Evolutionary conservation across 1,140 invertebrate species (phyloP).

Genomic region (Drosophila baimaii): DNA sequence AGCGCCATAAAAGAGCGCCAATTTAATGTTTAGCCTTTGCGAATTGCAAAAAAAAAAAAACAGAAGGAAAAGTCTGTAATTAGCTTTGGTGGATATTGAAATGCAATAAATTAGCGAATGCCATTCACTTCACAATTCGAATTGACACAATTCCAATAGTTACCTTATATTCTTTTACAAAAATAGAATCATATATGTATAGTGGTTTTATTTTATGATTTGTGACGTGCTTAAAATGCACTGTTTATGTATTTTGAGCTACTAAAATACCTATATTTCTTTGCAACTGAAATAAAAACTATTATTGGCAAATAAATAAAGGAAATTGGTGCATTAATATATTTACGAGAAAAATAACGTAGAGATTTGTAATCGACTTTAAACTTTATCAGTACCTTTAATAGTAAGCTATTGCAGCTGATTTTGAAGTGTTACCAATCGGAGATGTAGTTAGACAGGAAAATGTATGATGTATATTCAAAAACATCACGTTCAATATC

Average conservation of each 20-base stretch:
- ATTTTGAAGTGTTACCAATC: not conserved
- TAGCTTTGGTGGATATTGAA: constrained; percentile 6
- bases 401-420: not conserved
- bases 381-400: not conserved
- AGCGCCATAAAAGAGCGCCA: constrained; percentile 21
- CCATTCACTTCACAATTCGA: not conserved
- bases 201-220: not conserved
- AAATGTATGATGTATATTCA: too few relatives aligned
- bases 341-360: not conserved
- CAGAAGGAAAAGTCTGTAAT: constrained; percentile 21
- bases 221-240: too few relatives aligned
- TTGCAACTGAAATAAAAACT: too few relatives aligned
- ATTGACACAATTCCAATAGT: not conserved
- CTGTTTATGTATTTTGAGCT: too few relatives aligned
- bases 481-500: too few relatives aligned
- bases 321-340: not conserved
- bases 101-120: constrained; percentile 9
- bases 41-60: constrained; percentile 32
- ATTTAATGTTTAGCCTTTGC: constrained; percentile 29
- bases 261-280: too few relatives aligned
- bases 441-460: too few relatives aligned
- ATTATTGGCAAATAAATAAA: too few relatives aligned
- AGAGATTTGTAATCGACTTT: not conserved
- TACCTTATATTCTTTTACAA: not conserved
- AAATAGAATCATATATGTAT: not conserved